A percentile compares a stretch with the other conserved stretches of the same genome.
Evolutionary conservation across 2,797 vertebrate species (phyloP).

Genomic region (Pseudomugil gertrudae): DNA sequence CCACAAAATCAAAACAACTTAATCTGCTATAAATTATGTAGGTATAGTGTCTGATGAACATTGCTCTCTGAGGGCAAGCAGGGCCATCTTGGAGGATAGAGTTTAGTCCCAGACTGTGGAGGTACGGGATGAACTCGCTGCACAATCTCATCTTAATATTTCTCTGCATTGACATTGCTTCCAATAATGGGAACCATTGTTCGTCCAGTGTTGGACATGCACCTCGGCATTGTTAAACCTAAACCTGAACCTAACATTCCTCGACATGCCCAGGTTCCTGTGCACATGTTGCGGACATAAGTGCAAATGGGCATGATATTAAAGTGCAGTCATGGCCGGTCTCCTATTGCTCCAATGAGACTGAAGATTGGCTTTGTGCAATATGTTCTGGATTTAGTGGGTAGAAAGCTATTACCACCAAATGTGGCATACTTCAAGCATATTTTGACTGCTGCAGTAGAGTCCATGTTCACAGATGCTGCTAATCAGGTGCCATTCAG

Average conservation of each 20-base stretch:
- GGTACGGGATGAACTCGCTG: neutral
- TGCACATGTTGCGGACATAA: neutral
- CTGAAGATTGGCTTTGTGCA: neutral
- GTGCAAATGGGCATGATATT: too few species aligned
- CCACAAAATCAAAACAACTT: neutral
- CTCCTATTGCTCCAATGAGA: neutral
- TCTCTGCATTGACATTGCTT: neutral
- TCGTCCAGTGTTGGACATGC: neutral
- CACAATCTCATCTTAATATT: neutral
- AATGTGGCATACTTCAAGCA: neutral
- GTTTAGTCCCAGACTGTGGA: neutral
- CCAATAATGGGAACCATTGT: neutral
- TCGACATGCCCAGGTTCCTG: neutral
- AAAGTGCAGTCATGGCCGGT: too few species aligned
- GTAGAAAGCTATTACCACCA: neutral
- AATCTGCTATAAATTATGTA: neutral
- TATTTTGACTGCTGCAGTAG: neutral
- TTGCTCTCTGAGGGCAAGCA: neutral
- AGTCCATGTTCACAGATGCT: too few species aligned
- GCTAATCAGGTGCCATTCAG: too few species aligned
- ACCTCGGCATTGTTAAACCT: neutral
- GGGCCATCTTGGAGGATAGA: too few species aligned
- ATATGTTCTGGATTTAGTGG: neutral
- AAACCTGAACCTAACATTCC: neutral
- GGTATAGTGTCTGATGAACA: neutral